Base-by-base conservation (phyloP, 2,797 vertebrate species). In the Urosaurus nigricauda region DNA sequence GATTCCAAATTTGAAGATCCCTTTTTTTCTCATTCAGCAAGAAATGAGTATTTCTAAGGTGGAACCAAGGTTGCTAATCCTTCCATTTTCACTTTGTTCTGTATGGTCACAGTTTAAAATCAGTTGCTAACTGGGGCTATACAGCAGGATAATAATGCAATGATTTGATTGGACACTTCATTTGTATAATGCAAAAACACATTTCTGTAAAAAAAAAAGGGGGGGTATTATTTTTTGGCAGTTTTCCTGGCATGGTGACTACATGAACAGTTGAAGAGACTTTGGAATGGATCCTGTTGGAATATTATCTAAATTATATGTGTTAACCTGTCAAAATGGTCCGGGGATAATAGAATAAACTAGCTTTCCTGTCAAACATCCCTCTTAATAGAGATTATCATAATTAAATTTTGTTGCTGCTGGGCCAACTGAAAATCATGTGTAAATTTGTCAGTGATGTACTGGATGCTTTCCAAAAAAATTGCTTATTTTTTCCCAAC, bases 401-500 rank as follows among this genome's bases (percentile, higher is more conserved):
- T 81, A 74, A 89, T 85, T 89, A 89, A 89, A 89, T 74, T 89
- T 71, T 19, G 43, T 81, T 74, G 78, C 77, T 89, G 70, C 83
- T 2, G 56, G 83, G 77, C 88, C 70, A 89, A 85, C 83, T 85
- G 65, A 85, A 89, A 89, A 43, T 80, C 53, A 53, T 51, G 51
- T 65, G 56, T 80, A 81, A 74, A 85, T 89, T 74, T 85, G 88
- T 63, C 70, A 89, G 83, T 51, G 40, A 63, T 84, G 17, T 65
- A 51, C 43, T 89, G 83, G 68, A 74, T 29, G 51, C 40, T 32
- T 63, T 89, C 78, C 88, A 85, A 85, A 53, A 84, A 81, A 35
- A 17, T 63, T 63, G 80, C 11, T 32, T 68, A 32, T 29, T 68
- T 68, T 71, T 58, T 58, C 21, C 35, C 51, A 81, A 24, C 6